Conservation (phyloP, 2,888 invertebrate genomes). For the Xestia rhomboidea region DNA sequence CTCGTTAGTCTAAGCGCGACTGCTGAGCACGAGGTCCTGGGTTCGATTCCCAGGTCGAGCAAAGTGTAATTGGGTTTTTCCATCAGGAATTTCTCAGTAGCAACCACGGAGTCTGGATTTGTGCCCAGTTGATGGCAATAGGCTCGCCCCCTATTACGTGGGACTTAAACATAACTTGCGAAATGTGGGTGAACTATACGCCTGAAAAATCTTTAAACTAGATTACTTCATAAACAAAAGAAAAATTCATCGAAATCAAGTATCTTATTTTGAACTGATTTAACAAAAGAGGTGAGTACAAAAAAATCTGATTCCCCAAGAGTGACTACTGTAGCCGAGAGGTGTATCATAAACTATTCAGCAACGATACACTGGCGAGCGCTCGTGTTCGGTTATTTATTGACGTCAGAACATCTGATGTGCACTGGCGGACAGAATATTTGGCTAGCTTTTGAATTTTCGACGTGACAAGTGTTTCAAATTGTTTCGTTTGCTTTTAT, state of each 20-base stretch:
- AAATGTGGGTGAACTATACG: no score
- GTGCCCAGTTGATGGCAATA: no score
- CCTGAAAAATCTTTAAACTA: background rate
- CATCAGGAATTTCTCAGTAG: no score
- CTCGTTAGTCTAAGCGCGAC: no score
- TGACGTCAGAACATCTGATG: constrained; percentile 50
- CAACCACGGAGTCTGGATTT: no score
- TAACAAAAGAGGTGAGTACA: constrained; percentile 15
- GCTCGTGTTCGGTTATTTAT: constrained; percentile 66
- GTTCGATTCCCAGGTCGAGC: no score
- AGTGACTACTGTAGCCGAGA: constrained; percentile 50
- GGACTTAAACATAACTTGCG: no score
- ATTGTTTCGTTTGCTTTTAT: constrained; percentile 24
- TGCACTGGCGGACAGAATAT: constrained; percentile 41
- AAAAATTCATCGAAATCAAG: background rate
- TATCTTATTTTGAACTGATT: constrained; percentile 16
- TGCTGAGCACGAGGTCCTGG: no score
- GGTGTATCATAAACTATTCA: constrained; percentile 69
- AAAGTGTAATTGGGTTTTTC: no score
- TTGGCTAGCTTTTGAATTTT: constrained; percentile 35
- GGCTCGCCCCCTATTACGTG: no score
- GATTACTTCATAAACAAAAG: background rate
- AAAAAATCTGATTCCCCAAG: constrained; percentile 49
- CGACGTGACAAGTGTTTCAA: constrained; percentile 25
- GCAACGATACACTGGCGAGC: constrained; percentile 58